Evolutionary conservation across 37 sponge, comb jelly and placozoan species (phyloP), one percentile per base, ranked within the genome.

Genomic region (Crambe crambe): DNA sequence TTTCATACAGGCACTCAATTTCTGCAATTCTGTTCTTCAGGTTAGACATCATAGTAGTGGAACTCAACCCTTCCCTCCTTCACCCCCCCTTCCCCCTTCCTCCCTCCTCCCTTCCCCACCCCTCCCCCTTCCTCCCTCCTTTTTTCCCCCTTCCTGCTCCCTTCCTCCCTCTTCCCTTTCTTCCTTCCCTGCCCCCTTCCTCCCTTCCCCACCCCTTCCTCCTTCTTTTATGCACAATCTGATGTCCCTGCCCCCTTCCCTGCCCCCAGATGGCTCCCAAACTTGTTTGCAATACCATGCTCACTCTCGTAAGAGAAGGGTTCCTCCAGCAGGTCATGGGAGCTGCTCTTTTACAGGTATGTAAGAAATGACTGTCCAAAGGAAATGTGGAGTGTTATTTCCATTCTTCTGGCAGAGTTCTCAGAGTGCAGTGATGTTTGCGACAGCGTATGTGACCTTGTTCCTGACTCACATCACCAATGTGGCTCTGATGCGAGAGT

Each of bases 311-410:
- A 3, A 76, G 68, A 36, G 78, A 89, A 2, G 83, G 82, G 1
- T 94, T 94, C 74, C 85, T 94, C 30, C 77, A 86, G 21, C 91
- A 94, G 64, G 91, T 94, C 23, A 22, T 94, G 72, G 91, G 91
- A 32, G 83, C 90, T 64, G 92, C 94, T 27, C 59, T 94, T 1
- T 67, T 87, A 0, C 94, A 93, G 79, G 94, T 92, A 51, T 6
- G 70, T 43, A 3, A 0, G 23, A 35, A 30, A 21, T 41, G 21
- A 15, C 54, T n/a, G n/a, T n/a, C n/a, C n/a, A n/a, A n/a, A n/a
- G n/a, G n/a, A n/a, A n/a, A n/a, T n/a, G n/a, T n/a, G n/a, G n/a
- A n/a, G n/a, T n/a, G n/a, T n/a, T n/a, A n/a, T n/a, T n/a, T n/a
- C n/a, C n/a, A n/a, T n/a, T 51, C 6, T 66, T 18, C 26, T 76